Evolutionary conservation across 2,888 invertebrate genomes (phyloP).

Genomic region (Drosophila emarginata): DNA sequence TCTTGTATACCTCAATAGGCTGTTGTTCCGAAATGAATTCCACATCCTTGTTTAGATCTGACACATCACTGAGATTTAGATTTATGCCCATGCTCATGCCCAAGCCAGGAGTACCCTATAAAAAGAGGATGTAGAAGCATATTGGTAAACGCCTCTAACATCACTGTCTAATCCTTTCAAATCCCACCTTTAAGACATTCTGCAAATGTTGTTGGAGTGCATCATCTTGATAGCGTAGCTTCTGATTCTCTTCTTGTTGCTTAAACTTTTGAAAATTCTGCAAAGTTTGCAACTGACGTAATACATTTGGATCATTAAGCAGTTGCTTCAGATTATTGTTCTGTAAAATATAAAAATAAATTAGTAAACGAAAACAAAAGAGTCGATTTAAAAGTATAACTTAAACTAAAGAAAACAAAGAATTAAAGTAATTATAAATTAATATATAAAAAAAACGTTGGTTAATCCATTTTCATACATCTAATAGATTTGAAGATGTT

Average conservation of each 20-base stretch:
- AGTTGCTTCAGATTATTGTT: slow-evolving; percentile 82
- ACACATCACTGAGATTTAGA: slow-evolving; percentile 54
- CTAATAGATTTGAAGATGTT: slow-evolving; percentile 74
- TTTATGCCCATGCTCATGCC: slow-evolving; percentile 33
- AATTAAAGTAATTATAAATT: slow-evolving; percentile 9
- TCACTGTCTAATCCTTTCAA: slow-evolving; percentile 11
- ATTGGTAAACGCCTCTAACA: not conserved
- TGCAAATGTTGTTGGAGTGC: slow-evolving; percentile 90
- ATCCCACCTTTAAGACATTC: slow-evolving; percentile 86
- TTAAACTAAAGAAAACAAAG: slow-evolving; percentile 17
- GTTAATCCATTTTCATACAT: slow-evolving; percentile 59
- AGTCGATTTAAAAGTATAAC: slow-evolving; percentile 7
- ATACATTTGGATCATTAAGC: slow-evolving; percentile 92
- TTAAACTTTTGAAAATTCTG: slow-evolving; percentile 84
- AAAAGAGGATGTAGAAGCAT: not conserved
- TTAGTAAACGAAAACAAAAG: not conserved
- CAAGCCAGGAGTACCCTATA: slow-evolving; percentile 82
- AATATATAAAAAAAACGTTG: not conserved
- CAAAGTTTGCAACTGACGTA: slow-evolving; percentile 93
- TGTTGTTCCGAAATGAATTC: slow-evolving; percentile 86
- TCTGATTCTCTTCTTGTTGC: slow-evolving; percentile 87
- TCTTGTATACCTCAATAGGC: slow-evolving; percentile 80
- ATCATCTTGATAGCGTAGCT: slow-evolving; percentile 89
- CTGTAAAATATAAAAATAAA: slow-evolving; percentile 60
- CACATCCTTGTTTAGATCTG: slow-evolving; percentile 85